Base-by-base conservation (phyloP, 2,113 vertebrate genomes). In the Excalfactoria chinensis region DNA sequence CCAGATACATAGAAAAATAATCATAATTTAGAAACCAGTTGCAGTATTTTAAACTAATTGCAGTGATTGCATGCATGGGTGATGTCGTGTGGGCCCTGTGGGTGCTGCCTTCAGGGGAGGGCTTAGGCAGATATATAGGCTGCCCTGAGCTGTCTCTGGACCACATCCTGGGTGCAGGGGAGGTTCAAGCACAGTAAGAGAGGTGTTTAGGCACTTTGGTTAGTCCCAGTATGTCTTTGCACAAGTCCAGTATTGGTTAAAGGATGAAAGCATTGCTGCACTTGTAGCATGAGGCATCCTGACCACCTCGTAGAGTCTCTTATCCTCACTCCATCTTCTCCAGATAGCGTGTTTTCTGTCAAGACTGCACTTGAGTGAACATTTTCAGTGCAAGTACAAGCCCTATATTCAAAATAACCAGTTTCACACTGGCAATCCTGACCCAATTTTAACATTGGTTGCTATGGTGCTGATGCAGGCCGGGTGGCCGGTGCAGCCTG, bases 401-500 rank as follows among this genome's bases (percentile, higher is more conserved):
- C 34, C 22, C 35, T 30, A 1, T 16, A n/a, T 49, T 49, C 40
- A 18, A 71, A 82, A 43, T n/a, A 73, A 5, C 40, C 62, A 73
- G 71, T 93, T 89, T 80, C 43, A 30, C 48, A 2, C 51, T 32
- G 68, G 64, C 84, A 48, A 3, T 88, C 84, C 82, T 95, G 93
- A 91, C 86, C 90, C 91, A 75, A 0, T 91, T 96, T 82, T 92
- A 70, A 37, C 87, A 86, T 44, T 62, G 77, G 84, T 94, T 96
- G 85, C 93, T 56, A 69, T 80, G 89, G 88, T 2, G 11, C 41
- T 76, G 67, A 37, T 23, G 60, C 1, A 3, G 71, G 76, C 74
- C 18, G 62, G 37, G 64, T 3, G 3, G 48, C 6, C 0, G 0
- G 58, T 0, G 0, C 41, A 78, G 74, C 69, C 87, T 68, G 76